Evolutionary conservation across 2,113 vertebrate species (phyloP).

Genomic region (Indri indri): DNA sequence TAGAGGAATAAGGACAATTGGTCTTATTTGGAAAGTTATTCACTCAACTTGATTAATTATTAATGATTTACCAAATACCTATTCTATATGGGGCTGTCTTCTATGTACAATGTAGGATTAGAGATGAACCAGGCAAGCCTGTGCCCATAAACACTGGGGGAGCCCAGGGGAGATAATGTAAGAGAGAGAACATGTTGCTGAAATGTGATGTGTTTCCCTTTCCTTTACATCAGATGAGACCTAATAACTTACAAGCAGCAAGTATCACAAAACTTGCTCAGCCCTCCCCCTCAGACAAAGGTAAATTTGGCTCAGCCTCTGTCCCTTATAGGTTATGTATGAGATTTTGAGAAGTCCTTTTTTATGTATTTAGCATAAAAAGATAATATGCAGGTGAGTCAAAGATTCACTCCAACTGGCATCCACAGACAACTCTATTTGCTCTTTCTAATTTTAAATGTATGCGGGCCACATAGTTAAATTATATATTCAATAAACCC

Average conservation of each 20-base stretch:
- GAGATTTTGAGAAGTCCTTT: neutral
- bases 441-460: conserved; percentile 56
- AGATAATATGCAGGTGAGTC: neutral
- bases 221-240: neutral
- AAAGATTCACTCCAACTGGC: neutral
- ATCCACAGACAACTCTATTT: neutral
- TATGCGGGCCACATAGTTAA: conserved; percentile 37
- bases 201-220: neutral
- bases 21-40: neutral
- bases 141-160: neutral
- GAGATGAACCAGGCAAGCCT: neutral
- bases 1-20: neutral
- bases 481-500: conserved; percentile 64
- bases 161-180: neutral
- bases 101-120: neutral
- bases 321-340: neutral
- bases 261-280: neutral
- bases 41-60: neutral
- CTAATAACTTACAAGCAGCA: neutral
- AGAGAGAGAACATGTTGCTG: neutral
- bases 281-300: neutral
- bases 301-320: neutral
- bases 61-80: neutral
- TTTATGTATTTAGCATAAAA: neutral
- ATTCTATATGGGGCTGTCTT: neutral